Evolutionary conservation across 2,113 vertebrate species (phyloP).

Genomic region (Bambusicola thoracicus): DNA sequence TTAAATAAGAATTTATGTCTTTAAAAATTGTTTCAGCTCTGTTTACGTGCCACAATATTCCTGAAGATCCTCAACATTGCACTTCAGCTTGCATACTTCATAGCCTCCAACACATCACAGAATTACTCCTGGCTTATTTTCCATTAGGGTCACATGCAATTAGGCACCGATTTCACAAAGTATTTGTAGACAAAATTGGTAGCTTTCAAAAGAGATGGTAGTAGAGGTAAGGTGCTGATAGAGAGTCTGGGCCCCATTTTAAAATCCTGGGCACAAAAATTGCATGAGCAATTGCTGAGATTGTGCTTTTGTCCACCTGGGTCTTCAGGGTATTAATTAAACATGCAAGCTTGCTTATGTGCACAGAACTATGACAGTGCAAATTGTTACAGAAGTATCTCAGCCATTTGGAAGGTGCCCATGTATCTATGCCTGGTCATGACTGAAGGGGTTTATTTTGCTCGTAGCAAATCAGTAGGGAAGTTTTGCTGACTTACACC

Average conservation of each 20-base stretch:
- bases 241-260: not conserved
- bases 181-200: not conserved
- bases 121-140: not conserved
- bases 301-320: not conserved
- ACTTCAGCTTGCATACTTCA: not conserved
- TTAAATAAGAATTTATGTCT: not conserved
- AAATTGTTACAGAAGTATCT: not conserved
- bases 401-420: not conserved
- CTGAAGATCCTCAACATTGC: not conserved
- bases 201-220: not conserved
- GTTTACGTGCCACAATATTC: not conserved
- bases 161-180: rapidly evolving
- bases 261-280: not conserved
- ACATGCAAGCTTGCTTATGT: not conserved
- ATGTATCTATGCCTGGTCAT: not conserved
- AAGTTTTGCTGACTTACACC: not conserved
- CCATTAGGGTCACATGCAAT: not conserved
- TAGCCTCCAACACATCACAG: not conserved
- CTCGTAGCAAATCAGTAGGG: not conserved
- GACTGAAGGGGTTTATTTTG: not conserved
- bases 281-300: not conserved
- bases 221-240: not conserved
- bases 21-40: not conserved
- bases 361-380: not conserved
- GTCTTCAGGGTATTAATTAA: not conserved